Evolutionary conservation across 2,113 vertebrate species (phyloP).

Genomic region (Dipodomys stephensi): DNA sequence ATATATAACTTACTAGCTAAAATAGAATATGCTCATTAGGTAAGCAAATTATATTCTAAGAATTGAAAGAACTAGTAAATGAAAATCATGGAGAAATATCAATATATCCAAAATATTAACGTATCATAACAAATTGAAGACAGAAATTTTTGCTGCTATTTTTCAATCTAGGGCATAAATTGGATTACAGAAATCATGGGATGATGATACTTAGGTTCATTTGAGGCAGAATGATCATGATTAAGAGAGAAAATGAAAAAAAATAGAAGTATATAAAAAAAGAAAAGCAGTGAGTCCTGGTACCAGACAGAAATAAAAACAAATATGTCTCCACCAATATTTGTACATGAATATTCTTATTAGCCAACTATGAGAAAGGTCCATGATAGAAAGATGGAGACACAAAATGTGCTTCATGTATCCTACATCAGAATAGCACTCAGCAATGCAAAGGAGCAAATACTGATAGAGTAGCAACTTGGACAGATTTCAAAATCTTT

Average conservation of each 20-base stretch:
- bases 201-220: neutral
- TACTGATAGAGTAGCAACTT: neutral
- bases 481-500: neutral
- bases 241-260: neutral
- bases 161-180: constrained; percentile 35
- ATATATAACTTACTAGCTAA: neutral
- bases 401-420: neutral
- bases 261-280: neutral
- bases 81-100: constrained; percentile 6
- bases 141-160: constrained; percentile 32
- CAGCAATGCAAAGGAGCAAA: neutral
- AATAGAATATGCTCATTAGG: constrained; percentile 4
- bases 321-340: neutral
- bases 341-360: neutral
- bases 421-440: neutral
- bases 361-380: neutral
- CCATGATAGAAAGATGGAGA: neutral
- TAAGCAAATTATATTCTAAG: neutral
- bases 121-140: neutral
- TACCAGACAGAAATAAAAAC: constrained; percentile 40
- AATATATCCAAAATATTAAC: neutral
- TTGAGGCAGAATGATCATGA: neutral
- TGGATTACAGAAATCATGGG: constrained; percentile 16
- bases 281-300: neutral
- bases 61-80: neutral